phyloP scores from a whole-genome alignment of 2,888 invertebrate species.

The Hoplodrina blanda region DNA sequence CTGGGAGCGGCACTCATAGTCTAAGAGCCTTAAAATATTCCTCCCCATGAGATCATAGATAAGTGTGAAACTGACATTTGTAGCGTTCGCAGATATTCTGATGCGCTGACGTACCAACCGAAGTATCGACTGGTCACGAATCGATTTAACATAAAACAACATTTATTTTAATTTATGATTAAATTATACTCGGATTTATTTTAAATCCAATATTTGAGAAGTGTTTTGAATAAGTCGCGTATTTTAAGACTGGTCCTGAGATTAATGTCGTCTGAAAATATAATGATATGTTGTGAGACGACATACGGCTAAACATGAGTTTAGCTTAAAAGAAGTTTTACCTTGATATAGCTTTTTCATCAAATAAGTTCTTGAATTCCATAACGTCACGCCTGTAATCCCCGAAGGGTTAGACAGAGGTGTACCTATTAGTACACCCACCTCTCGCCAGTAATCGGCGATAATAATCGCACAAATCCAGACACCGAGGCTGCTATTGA shows the following conservation, averaged over 20 bases:
- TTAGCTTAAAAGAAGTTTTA: neutral
- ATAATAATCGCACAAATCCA: no score
- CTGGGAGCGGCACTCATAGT: slow-evolving; percentile 57
- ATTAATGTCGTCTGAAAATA: slow-evolving; percentile 6
- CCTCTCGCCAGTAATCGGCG: no score
- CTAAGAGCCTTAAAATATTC: slow-evolving; percentile 67
- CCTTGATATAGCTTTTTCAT: neutral
- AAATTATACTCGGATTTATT: slow-evolving; percentile 44
- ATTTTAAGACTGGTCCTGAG: slow-evolving; percentile 22
- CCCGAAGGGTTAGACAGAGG: no score
- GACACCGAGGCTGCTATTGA: no score
- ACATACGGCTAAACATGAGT: no score
- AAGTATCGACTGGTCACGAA: slow-evolving; percentile 50
- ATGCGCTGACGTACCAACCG: slow-evolving; percentile 46
- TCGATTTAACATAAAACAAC: slow-evolving; percentile 50
- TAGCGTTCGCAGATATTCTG: slow-evolving; percentile 41
- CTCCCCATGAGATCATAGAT: slow-evolving; percentile 71
- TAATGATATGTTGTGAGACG: no score
- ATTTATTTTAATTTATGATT: slow-evolving; percentile 39
- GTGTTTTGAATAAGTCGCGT: slow-evolving; percentile 17
- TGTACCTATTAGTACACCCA: no score
- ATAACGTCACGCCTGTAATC: no score
- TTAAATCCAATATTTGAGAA: slow-evolving; percentile 45
- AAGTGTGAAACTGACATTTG: slow-evolving; percentile 75
- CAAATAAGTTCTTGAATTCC: no score